Conservation (phyloP, 2,888 invertebrate genomes). For the Torymus tubicola region DNA sequence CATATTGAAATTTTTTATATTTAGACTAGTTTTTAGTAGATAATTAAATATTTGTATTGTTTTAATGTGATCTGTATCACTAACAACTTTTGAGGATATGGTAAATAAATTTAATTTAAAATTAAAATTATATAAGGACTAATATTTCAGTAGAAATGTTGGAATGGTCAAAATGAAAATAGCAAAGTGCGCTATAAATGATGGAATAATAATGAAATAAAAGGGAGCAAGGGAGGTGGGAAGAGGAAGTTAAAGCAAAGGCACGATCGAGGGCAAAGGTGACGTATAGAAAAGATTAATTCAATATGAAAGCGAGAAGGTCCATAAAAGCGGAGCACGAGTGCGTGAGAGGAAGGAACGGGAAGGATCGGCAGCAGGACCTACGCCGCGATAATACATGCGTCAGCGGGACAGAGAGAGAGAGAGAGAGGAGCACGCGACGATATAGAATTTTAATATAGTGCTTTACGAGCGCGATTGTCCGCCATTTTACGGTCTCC, state of each 20-base stretch:
- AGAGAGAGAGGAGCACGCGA: constrained; percentile 46
- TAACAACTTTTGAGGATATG: too few relatives aligned
- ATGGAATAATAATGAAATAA: too few relatives aligned
- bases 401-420: constrained; percentile 23
- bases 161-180: too few relatives aligned
- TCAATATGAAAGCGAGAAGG: constrained; percentile 28
- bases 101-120: too few relatives aligned
- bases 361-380: not conserved
- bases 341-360: not conserved
- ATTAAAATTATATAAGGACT: too few relatives aligned
- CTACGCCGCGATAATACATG: constrained; percentile 40
- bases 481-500: constrained; percentile 74
- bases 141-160: too few relatives aligned
- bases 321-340: constrained; percentile 7
- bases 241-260: not conserved
- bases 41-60: too few relatives aligned
- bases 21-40: too few relatives aligned
- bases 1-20: too few relatives aligned
- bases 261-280: not conserved
- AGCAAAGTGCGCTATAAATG: too few relatives aligned
- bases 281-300: constrained; percentile 17
- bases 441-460: constrained; percentile 77
- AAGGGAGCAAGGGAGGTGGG: not conserved
- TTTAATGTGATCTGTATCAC: too few relatives aligned
- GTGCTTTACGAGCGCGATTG: constrained; percentile 76